These are phyloP conservation scores for Hydrocynus forskahlii DNA, from an alignment of 2,797 vertebrate species.

Conservation along the genomic window DNA sequence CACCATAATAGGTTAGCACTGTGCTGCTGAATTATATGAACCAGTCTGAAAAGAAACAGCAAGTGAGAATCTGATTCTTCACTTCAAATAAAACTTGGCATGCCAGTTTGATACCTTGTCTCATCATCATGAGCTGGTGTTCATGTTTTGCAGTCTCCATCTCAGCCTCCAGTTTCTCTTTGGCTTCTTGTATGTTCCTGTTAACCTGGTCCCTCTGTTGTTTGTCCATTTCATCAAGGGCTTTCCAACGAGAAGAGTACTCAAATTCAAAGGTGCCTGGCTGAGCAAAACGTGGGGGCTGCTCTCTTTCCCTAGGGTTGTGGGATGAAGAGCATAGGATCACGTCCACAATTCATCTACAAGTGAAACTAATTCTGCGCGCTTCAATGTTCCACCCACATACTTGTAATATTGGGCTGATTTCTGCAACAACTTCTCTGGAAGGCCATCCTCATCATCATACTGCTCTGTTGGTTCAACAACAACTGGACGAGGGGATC, in stretches of 20 bases:
- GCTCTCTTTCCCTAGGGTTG: constrained; percentile 87
- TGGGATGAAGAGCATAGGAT: background rate
- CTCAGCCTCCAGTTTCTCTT: constrained; percentile 96
- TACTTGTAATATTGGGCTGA: constrained; percentile 94
- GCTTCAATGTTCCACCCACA: constrained; percentile 43
- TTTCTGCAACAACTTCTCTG: constrained; percentile 93
- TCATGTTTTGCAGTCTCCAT: constrained; percentile 98
- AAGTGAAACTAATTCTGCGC: background rate
- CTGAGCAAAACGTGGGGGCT: constrained; percentile 91
- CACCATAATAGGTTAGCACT: background rate
- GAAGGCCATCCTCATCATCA: constrained; percentile 93
- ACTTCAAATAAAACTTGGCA: background rate
- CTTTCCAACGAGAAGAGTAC: constrained; percentile 96
- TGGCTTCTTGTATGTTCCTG: constrained; percentile 93
- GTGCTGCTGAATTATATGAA: too few species aligned
- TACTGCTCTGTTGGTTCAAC: constrained; percentile 95
- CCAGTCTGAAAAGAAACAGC: too few species aligned
- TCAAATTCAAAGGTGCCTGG: constrained; percentile 99
- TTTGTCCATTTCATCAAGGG: constrained; percentile 96
- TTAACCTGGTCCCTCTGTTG: constrained; percentile 95
- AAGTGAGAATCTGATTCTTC: background rate
- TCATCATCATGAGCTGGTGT: constrained; percentile 98
- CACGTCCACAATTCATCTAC: background rate
- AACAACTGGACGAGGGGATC: constrained; percentile 93
- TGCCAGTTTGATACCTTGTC: constrained; percentile 83